A percentile compares a stretch with the other conserved stretches of the same genome.
These are phyloP conservation scores for Orthosia gracilis DNA, from an alignment of 2,888 invertebrate species.

Conservation along the genomic window DNA sequence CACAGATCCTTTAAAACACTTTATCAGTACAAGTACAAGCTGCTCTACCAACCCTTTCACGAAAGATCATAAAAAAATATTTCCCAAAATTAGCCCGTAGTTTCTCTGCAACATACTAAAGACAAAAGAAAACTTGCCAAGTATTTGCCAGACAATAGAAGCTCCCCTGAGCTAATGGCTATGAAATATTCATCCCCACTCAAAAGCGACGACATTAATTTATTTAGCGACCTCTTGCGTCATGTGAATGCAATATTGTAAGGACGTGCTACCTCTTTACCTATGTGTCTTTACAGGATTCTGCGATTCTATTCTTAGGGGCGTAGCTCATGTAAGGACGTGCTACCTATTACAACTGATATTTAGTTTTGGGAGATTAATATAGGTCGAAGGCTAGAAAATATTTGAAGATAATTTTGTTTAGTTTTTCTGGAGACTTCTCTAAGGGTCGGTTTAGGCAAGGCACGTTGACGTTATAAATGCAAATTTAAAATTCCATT, in stretches of 20 bases:
- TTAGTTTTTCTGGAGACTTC: too few relatives aligned
- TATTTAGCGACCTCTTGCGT: too few relatives aligned
- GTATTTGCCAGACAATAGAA: constrained; percentile 42
- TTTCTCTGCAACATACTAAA: constrained; percentile 4
- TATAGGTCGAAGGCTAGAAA: too few relatives aligned
- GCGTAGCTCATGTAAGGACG: too few relatives aligned
- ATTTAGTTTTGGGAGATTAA: too few relatives aligned
- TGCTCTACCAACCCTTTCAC: background rate
- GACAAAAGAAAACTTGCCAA: constrained; percentile 44
- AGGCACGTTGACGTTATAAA: too few relatives aligned
- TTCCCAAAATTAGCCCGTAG: constrained; percentile 25
- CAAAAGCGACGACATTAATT: constrained; percentile 30
- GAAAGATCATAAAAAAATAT: constrained; percentile 26
- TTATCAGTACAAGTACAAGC: constrained; percentile 14
- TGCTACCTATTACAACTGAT: too few relatives aligned
- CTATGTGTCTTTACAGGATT: constrained; percentile 8
- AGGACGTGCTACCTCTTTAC: too few relatives aligned
- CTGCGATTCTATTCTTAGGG: too few relatives aligned
- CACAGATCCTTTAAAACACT: background rate
- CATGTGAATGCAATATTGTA: too few relatives aligned
- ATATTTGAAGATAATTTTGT: too few relatives aligned
- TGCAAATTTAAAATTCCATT: constrained; percentile 2
- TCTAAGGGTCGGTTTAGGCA: too few relatives aligned
- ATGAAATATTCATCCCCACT: constrained; percentile 41
- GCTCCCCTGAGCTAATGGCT: constrained; percentile 9